Base-by-base conservation (phyloP, 2,888 invertebrate species). In the Formica aserva region DNA sequence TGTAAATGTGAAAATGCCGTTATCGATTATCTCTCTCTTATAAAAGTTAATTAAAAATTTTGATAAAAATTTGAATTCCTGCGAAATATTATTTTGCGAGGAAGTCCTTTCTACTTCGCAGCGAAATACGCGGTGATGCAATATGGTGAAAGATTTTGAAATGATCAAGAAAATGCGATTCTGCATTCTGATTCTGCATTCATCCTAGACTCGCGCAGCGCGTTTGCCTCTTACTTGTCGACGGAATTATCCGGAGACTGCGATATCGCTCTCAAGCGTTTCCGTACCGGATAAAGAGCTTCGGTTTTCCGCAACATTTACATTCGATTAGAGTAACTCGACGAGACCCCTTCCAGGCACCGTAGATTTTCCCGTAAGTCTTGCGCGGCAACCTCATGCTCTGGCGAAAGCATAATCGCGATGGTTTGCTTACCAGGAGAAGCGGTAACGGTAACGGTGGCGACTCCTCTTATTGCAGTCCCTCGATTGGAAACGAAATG, bases 301-400 rank as follows among this genome's bases (percentile, higher is more conserved):
- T 90, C 90, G 91, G 90, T 90, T 92, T 93, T 92, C 91, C 92
- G 90, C 91, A 92, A 93, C 92, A 93, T 93, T 94, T 94, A 92
- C 94, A 93, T 93, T 93, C 92, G 92, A 91, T 92, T 92, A 92
- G 89, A 89, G 87, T 88, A 89, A 87, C 86, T 89, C 90, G 78
- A 76, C 83, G 62, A 41, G 65, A 55, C 60, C 62, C 69, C 41
- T 52, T 76, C 76, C 45, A n/a, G 18, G 13, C 60, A 35, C 48
- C 57, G 38, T n/a, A 65, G 80, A 86, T 87, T 55, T 67, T 87
- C 78, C 87, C 57, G 29, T 75, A 74, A 62, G 65, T 82, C 85
- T 85, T 72, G 22, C 75, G 52, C 35, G n/a, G 29, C 82, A 57
- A 52, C 45, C 69, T 22, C 66, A n/a, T 66, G 75, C 66, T 65